These are phyloP conservation scores for Loripinus fragilis DNA, from an alignment of 2,888 invertebrate species.

Conservation along the genomic window DNA sequence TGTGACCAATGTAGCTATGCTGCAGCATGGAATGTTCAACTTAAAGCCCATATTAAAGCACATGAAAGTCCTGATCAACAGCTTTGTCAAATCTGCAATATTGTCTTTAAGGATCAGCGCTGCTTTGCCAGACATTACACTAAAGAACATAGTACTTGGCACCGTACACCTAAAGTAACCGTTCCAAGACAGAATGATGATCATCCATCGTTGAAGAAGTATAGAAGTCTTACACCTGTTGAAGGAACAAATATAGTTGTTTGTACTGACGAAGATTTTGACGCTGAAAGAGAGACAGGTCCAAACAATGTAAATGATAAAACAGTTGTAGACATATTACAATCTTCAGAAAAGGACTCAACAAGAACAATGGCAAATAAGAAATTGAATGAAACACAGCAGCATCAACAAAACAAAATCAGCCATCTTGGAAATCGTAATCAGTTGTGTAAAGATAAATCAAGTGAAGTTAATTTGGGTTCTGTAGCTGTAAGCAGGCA, in stretches of 20 bases:
- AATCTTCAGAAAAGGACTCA: no score
- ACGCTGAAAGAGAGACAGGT: not conserved
- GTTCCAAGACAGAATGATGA: not conserved
- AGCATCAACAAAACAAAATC: no score
- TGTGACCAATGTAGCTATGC: constrained; percentile 31
- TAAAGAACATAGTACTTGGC: constrained; percentile 23
- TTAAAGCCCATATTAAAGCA: constrained; percentile 25
- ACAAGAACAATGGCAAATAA: no score
- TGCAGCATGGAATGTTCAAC: constrained; percentile 36
- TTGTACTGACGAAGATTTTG: not conserved
- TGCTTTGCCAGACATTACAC: constrained; percentile 14
- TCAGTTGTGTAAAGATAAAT: no score
- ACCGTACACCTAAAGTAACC: not conserved
- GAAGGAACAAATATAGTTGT: not conserved
- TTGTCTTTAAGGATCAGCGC: constrained; percentile 25
- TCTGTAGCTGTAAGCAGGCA: no score
- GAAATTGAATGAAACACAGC: no score
- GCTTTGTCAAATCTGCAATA: constrained; percentile 28
- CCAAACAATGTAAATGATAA: no score
- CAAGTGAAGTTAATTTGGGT: no score
- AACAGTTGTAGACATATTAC: no score
- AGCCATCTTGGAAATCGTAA: no score
- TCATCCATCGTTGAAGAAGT: not conserved
- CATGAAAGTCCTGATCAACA: constrained; percentile 1
- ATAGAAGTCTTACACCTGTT: not conserved